Evolutionary conservation across 2,888 invertebrate species (phyloP).

Genomic region (Spisula subtruncata): DNA sequence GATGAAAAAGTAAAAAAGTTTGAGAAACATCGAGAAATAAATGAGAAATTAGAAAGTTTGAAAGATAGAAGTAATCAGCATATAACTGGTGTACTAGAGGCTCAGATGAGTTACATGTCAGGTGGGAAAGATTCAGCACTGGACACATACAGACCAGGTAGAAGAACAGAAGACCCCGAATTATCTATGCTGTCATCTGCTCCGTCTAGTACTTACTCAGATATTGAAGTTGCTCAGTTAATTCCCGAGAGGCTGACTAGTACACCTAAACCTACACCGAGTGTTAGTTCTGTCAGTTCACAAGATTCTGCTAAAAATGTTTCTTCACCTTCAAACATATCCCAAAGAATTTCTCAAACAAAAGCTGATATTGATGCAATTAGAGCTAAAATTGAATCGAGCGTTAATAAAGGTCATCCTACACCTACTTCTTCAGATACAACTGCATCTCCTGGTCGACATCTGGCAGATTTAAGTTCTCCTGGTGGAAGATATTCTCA

Average conservation of each 20-base stretch:
- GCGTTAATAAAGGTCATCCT: constrained; percentile 73
- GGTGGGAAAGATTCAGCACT: background rate
- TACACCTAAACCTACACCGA: constrained; percentile 1
- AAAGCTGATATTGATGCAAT: constrained; percentile 65
- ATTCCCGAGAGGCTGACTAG: constrained; percentile 37
- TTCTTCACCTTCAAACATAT: constrained; percentile 7
- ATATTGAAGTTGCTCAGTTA: constrained; percentile 9
- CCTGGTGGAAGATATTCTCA: constrained; percentile 56
- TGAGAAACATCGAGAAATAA: constrained; percentile 73
- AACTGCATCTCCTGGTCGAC: constrained; percentile 31
- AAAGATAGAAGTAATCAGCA: constrained; percentile 73
- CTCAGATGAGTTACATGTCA: constrained; percentile 37
- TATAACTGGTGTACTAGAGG: constrained; percentile 75
- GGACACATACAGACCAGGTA: background rate
- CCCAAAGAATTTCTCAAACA: constrained; percentile 64
- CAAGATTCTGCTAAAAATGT: constrained; percentile 15
- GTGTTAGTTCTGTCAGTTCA: background rate
- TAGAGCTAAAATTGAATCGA: constrained; percentile 74
- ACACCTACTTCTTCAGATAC: background rate
- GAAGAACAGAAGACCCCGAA: background rate
- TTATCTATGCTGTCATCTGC: background rate
- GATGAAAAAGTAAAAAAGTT: constrained; percentile 73
- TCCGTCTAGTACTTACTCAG: background rate
- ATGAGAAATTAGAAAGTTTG: constrained; percentile 71
- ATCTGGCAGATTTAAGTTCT: constrained; percentile 33